These are phyloP conservation scores for Coracias cyanogaster DNA, from an alignment of 2,797 vertebrate species.

Conservation along the genomic window DNA sequence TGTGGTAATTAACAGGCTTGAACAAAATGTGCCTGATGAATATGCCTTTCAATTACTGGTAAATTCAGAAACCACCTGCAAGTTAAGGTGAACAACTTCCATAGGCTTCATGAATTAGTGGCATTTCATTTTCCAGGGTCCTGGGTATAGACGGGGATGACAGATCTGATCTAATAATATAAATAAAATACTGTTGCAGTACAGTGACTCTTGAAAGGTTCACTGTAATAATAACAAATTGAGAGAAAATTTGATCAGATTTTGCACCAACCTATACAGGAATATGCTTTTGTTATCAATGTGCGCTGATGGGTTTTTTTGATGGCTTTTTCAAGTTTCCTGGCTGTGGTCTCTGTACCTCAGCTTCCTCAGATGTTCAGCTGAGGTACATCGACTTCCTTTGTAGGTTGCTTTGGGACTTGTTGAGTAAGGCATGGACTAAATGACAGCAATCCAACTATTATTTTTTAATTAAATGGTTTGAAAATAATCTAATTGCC, in stretches of 20 bases:
- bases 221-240: neutral
- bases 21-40: neutral
- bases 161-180: neutral
- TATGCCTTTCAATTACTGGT: neutral
- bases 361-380: conserved; percentile 4
- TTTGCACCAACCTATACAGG: neutral
- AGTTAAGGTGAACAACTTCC: neutral
- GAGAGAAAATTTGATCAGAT: neutral
- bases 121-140: neutral
- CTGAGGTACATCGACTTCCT: neutral
- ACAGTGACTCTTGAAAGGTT: neutral
- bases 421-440: neutral
- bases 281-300: neutral
- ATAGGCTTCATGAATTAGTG: neutral
- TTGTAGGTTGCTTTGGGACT: neutral
- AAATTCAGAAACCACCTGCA: neutral
- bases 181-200: neutral
- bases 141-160: neutral
- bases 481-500: conserved; percentile 17
- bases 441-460: neutral
- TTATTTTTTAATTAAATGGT: conserved; percentile 14
- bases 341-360: neutral
- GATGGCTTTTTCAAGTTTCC: neutral
- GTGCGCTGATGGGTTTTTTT: neutral
- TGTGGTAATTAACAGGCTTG: neutral